phyloP scores from a whole-genome alignment of 2,113 vertebrate species.

The Lepisosteus osseus region DNA sequence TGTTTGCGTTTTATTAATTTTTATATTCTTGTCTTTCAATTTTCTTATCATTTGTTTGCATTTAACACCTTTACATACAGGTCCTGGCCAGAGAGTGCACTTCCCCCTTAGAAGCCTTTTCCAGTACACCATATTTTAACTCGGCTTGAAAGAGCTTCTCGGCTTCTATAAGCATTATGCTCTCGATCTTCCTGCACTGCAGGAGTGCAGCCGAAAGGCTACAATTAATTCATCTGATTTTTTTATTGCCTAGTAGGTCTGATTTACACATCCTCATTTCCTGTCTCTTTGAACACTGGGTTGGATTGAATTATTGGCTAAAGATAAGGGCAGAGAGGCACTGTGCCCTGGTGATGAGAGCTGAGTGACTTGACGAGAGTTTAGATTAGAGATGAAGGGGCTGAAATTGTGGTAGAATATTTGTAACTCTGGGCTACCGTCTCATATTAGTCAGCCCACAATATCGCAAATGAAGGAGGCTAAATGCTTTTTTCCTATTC shows the following conservation, averaged over 20 bases:
- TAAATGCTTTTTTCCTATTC: too few relatives aligned
- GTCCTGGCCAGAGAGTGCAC: conserved; percentile 17
- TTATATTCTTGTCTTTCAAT: conserved; percentile 9
- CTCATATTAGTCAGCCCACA: too few relatives aligned
- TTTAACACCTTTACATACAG: conserved; percentile 15
- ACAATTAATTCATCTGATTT: conserved; percentile 60
- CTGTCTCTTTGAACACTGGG: conserved; percentile 55
- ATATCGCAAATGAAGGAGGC: too few relatives aligned
- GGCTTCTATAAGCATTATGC: conserved; percentile 55
- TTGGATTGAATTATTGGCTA: conserved; percentile 67
- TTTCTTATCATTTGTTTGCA: conserved; percentile 22
- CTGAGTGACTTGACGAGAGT: too few relatives aligned
- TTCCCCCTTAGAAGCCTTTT: conserved; percentile 48
- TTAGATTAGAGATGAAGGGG: too few relatives aligned
- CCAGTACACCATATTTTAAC: conserved; percentile 71
- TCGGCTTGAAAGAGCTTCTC: conserved; percentile 60
- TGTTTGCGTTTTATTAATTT: conserved; percentile 16
- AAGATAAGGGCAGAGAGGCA: conserved; percentile 59
- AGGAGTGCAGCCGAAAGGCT: conserved; percentile 63
- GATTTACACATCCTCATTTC: conserved; percentile 70
- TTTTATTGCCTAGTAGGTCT: conserved; percentile 72
- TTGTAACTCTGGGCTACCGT: too few relatives aligned
- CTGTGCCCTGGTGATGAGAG: too few relatives aligned
- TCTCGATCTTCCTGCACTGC: conserved; percentile 61
- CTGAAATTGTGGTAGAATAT: too few relatives aligned